Evolutionary conservation across 2,888 invertebrate species (phyloP), one percentile per base, ranked within the genome.

Genomic region (Apocheima hispidaria): DNA sequence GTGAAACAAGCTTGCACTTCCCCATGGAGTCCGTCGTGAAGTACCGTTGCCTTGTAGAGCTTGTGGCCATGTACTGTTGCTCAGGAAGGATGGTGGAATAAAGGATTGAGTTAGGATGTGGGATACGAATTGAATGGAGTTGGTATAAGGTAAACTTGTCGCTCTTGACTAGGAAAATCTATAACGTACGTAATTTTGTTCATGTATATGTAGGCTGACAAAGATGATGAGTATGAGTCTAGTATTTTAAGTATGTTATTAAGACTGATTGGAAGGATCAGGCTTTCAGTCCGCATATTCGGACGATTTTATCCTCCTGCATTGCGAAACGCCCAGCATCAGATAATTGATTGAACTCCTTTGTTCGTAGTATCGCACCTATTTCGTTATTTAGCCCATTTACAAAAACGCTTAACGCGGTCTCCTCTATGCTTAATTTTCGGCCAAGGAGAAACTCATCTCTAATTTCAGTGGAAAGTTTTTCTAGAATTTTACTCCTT

Each of bases 11-110:
- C 33, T 57, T 72, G 61, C 71, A 77, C 2, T n/a, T 49, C 60
- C 6, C 65, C 62, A 75, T 26, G 18, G 63, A 55, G 63, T 63
- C 74, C 30, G 66, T 66, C 9, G 70, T 61, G 10, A 69, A 48
- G 46, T 74, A 72, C 6, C 64, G 65, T 50, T 77, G 65, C 16
- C 69, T 38, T 18, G 38, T 38, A 7, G 21, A 14, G 26, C 26
- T 54, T 4, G 70, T 73, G 51, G 72, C 75, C 30, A 77, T 33
- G 38, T 70, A 73, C 36, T 51, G 68, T 48, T 74, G 75, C 72
- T 78, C 77, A 9, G 72, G 71, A 18, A 77, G 66, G 65, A 75
- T 69, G 5, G 72, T 74, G 4, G 74, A 63, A 38, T 71, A 64
- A 0, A 66, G 56, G 6, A 67, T 65, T 36, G 73, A 72, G 51